These are phyloP conservation scores for Phylloscopus collybita DNA, from an alignment of 2,797 vertebrate species.

Conservation along the genomic window DNA sequence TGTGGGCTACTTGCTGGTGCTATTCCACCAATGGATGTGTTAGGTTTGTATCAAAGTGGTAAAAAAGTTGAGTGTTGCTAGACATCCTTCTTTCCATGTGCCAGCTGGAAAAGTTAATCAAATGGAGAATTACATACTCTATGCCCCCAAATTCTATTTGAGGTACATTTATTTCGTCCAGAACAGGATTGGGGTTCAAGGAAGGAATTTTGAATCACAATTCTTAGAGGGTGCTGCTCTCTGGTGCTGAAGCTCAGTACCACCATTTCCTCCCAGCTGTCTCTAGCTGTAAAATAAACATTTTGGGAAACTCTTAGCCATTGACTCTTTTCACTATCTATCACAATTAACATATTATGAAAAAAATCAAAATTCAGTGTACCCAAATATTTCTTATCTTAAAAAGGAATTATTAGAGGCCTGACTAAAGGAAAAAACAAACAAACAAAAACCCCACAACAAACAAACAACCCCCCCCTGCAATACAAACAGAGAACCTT, in stretches of 20 bases:
- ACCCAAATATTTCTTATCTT: neutral
- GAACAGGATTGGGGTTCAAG: neutral
- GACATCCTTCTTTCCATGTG: neutral
- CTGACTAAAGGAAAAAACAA: neutral
- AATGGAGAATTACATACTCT: neutral
- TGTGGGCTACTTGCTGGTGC: neutral
- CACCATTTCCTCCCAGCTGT: neutral
- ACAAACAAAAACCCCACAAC: too few relatives aligned
- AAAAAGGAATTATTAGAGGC: neutral
- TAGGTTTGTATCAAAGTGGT: neutral
- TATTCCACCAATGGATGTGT: neutral
- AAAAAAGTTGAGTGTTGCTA: rapidly evolving
- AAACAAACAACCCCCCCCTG: neutral
- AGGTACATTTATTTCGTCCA: neutral
- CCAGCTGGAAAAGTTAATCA: neutral
- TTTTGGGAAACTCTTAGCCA: neutral
- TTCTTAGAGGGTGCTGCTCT: conserved; percentile 65
- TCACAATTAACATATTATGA: neutral
- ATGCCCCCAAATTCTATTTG: neutral
- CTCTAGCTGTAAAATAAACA: neutral
- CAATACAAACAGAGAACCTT: neutral
- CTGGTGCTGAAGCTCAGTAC: conserved; percentile 65
- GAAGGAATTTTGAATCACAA: neutral
- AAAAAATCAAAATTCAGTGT: neutral
- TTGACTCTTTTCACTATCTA: neutral